Base-by-base conservation (phyloP, 2,113 vertebrate genomes). In the Piprites chloris region DNA sequence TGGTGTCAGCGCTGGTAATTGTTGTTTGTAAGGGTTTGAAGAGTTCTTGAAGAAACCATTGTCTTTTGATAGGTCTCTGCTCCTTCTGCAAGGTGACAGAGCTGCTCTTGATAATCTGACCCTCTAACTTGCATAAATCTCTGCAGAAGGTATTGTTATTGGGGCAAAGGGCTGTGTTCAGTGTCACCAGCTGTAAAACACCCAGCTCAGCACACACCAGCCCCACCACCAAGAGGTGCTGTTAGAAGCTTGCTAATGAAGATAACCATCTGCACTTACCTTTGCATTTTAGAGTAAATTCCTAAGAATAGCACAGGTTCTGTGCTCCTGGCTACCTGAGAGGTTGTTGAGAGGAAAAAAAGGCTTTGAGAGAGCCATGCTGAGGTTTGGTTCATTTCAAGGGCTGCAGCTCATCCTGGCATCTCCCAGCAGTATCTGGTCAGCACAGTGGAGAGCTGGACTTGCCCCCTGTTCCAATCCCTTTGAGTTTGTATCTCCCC, bases 381-480 rank as follows among this genome's bases (percentile, higher is more conserved):
- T 39, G 46, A 71, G 47, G 5, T 75, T 47, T 78, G 85, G 21
- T 33, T 85, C 44, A 13, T 88, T 44, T 61, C 16, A 37, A 53
- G 53, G 39, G 67, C 46, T 74, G 28, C 26, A n/a, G 11, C 55
- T 85, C 4, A 1, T 77, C n/a, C 55, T 58, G 24, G n/a, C 39
- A 18, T 52, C 55, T 77, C 52, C 47, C 52, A 41, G 42, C 32
- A 5, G 10, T 62, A n/a, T 55, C 50, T 59, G 37, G 37, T 37
- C 42, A 66, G 71, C 14, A 10, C 20, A 23, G 5, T 8, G 37
- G 35, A 44, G 24, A n/a, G 18, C 59, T 91, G 69, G 39, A 47
- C 24, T 32, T 1, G 0, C n/a, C 17, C 24, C 10, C 21, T 55
- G 12, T 69, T 87, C 39, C 50, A 50, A 0, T 55, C 17, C 41